Evolutionary conservation across 1,140 invertebrate genomes (phyloP), one percentile per base, ranked within the genome.

Genomic region (Pteromalus puparum): DNA sequence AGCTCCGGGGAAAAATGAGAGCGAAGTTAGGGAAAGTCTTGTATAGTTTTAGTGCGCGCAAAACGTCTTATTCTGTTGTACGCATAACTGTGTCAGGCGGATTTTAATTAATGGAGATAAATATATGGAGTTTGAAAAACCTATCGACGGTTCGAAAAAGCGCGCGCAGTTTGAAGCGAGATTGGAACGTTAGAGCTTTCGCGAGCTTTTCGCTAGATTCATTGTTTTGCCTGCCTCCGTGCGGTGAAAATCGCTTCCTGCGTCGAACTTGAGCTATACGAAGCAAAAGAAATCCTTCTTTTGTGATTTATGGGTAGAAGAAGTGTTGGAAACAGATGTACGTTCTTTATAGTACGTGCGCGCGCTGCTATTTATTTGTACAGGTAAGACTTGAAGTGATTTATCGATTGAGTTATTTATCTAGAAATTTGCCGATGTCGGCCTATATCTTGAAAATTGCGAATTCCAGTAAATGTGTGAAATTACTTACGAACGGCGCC

Each of bases 261-360:
- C 53, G 53, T 61, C 53, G 53, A 61, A 61, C 53, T 61, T 61
- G 53, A 61, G 53, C 18, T 61, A n/a, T n/a, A n/a, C 53, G 53
- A 61, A 61, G 21, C 18, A 61, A 61, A 61, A 18, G 6, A 61
- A 61, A 61, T 61, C 18, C 53, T 61, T 61, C 53, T 61, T 61
- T 61, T 61, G 18, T 61, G 53, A 61, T 61, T 61, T 61, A 61
- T 61, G 53, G 53, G 21, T 61, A n/a, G 53, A n/a, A 61, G 53
- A 61, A 61, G 53, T 61, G 53, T 61, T 61, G 53, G 53, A 21
- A 61, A n/a, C 53, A 61, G 53, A 61, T 61, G 53, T 61, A 61
- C 53, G 18, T 61, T 61, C 53, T 61, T 61, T 61, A 61, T n/a
- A 61, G 18, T n/a, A 61, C 53, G 53, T 18, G 7, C 18, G 18